Evolutionary conservation across 2,113 vertebrate genomes (phyloP), one percentile per base, ranked within the genome.

Genomic region (Meles meles): DNA sequence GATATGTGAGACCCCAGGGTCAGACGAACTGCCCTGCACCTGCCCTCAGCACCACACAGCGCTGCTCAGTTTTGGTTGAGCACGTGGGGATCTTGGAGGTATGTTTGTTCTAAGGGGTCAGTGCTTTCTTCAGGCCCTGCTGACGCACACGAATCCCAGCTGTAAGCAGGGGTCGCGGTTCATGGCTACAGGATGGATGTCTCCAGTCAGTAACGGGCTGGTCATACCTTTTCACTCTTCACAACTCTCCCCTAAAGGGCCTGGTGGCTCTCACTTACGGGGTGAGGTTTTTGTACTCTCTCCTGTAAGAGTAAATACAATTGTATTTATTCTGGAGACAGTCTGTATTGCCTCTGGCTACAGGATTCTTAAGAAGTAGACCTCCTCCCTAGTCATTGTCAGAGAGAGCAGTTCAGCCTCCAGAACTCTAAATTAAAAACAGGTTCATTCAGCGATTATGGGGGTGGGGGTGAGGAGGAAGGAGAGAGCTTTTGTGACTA

Each of bases 351-450:
- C 34, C 37, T 65, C 69, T 90, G 83, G 61, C 57, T 90, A 59
- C 7, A 69, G 72, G 44, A 81, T 37, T 63, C 47, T 42, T 72
- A 82, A 69, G 93, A 87, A 65, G 31, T n/a, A 39, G 77, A 86
- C 34, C 74, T 61, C 65, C 71, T 84, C 29, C 8, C 74, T 65
- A 65, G 17, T 92, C 69, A 1, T 49, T 65, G 76, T 72, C 23
- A 94, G 86, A 83, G 85, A 34, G 20, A 69, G 10, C 52, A 61
- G 18, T 37, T 37, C 11, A 11, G 65, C 15, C 0, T 42, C 85
- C 37, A 82, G 77, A 81, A 85, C 72, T 88, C 82, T 77, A 91
- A 93, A 95, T 98, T 92, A 92, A 90, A 96, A 97, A 80, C 94
- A 96, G 95, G 37, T 63, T 89, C 83, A 13, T 37, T 71, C 10